Conservation (phyloP, 1,140 invertebrate genomes). For the Pseudomyrmex sp. region DNA sequence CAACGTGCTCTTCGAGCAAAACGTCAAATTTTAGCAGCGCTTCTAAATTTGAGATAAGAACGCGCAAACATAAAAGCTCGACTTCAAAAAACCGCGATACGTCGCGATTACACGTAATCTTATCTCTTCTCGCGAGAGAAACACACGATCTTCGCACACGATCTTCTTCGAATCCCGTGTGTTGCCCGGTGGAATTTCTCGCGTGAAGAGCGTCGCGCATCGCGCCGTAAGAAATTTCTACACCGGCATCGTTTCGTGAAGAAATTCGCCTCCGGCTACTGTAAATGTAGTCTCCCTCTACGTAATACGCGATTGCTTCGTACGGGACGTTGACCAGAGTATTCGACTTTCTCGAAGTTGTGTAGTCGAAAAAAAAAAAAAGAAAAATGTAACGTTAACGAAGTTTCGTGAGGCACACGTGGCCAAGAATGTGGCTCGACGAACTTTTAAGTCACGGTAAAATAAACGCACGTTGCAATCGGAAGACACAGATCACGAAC, state of each 20-base stretch:
- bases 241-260: conserved; percentile 32
- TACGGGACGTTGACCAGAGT: conserved; percentile 36
- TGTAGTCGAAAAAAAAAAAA: conserved; percentile 1
- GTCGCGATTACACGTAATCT: not conserved
- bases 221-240: conserved; percentile 12
- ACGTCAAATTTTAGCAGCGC: too few relatives aligned
- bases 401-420: conserved; percentile 45
- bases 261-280: conserved; percentile 28
- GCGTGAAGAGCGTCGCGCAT: not conserved
- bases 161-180: not conserved
- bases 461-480: too few relatives aligned
- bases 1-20: too few relatives aligned
- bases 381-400: conserved; percentile 48
- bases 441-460: too few relatives aligned
- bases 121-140: not conserved
- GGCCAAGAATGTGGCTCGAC: too few relatives aligned
- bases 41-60: not conserved
- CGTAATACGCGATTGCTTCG: conserved; percentile 42
- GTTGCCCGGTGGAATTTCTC: conserved; percentile 14
- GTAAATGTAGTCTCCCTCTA: conserved; percentile 37
- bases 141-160: not conserved
- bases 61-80: not conserved
- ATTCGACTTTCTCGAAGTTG: conserved; percentile 44
- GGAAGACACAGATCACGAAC: too few relatives aligned
- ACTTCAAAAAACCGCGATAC: not conserved